Conservation (phyloP, 2,888 invertebrate species). For the Machimus rusticus region DNA sequence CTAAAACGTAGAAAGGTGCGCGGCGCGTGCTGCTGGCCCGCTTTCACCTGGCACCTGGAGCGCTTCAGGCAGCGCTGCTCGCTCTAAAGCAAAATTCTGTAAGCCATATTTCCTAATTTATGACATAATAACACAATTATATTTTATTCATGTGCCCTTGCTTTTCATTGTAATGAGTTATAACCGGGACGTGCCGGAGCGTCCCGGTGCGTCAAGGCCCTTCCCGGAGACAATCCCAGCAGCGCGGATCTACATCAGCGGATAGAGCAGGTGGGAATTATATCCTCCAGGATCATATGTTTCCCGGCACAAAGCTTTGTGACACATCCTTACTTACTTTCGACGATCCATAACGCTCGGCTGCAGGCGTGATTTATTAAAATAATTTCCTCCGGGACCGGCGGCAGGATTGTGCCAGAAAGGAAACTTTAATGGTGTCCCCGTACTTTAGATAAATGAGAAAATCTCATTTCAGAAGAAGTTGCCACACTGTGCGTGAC, state of each 20-base stretch:
- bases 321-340: constrained; percentile 45
- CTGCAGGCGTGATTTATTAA: constrained; percentile 44
- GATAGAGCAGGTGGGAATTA: constrained; percentile 46
- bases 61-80: not conserved
- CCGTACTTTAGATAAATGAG: not conserved
- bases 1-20: not conserved
- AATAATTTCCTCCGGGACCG: constrained; percentile 42
- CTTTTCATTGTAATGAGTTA: constrained; percentile 33
- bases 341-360: constrained; percentile 17
- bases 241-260: constrained; percentile 12
- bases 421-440: not conserved
- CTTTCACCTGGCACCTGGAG: not conserved
- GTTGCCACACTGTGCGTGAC: not conserved
- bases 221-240: not conserved
- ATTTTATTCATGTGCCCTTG: constrained; percentile 45
- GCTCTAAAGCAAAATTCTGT: not conserved
- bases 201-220: not conserved
- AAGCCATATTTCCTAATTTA: constrained; percentile 46
- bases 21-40: not conserved
- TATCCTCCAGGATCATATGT: constrained; percentile 43
- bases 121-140: constrained; percentile 47
- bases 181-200: constrained; percentile 16
- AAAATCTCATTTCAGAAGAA: not conserved
- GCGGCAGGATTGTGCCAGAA: not conserved
- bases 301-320: constrained; percentile 28